Evolutionary conservation across 2,113 vertebrate genomes (phyloP).

Genomic region (Pipra filicauda): DNA sequence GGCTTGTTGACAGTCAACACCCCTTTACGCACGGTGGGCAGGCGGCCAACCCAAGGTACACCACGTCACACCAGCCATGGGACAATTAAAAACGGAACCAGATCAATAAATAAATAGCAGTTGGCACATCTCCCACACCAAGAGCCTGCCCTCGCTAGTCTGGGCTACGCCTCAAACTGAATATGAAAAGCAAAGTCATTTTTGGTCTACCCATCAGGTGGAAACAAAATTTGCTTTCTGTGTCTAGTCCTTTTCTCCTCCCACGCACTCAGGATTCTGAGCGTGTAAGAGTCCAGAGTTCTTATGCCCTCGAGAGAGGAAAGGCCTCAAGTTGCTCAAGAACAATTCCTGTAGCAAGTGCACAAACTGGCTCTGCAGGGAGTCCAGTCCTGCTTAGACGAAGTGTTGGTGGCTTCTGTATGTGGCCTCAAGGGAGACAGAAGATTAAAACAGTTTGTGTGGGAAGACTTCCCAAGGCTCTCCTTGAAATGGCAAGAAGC

Average conservation of each 20-base stretch:
- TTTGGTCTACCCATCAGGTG: slow-evolving; percentile 13
- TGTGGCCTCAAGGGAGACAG: slow-evolving; percentile 43
- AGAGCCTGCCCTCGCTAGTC: background rate
- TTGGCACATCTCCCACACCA: background rate
- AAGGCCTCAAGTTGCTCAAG: slow-evolving; percentile 63
- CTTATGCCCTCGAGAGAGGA: slow-evolving; percentile 61
- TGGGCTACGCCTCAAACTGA: slow-evolving; percentile 2
- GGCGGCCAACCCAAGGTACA: slow-evolving; percentile 21
- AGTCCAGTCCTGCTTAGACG: slow-evolving; percentile 47
- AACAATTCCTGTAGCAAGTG: slow-evolving; percentile 56
- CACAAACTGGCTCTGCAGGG: slow-evolving; percentile 66
- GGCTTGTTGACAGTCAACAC: slow-evolving; percentile 24
- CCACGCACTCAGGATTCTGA: background rate
- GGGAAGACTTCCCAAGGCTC: slow-evolving; percentile 48
- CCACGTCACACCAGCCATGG: background rate
- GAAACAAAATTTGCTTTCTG: slow-evolving; percentile 20
- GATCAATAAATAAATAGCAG: slow-evolving; percentile 34
- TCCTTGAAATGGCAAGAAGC: background rate
- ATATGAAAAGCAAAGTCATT: background rate
- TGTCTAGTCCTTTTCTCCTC: slow-evolving; percentile 24
- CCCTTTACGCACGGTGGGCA: background rate
- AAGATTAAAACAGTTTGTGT: slow-evolving; percentile 49
- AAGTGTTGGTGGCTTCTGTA: slow-evolving; percentile 39
- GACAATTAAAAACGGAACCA: background rate
- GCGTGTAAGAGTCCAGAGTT: slow-evolving; percentile 43